Conservation (phyloP, 30 jellyfish, hydroid and myxozoan genomes). For the Turritopsis dohrnii region DNA sequence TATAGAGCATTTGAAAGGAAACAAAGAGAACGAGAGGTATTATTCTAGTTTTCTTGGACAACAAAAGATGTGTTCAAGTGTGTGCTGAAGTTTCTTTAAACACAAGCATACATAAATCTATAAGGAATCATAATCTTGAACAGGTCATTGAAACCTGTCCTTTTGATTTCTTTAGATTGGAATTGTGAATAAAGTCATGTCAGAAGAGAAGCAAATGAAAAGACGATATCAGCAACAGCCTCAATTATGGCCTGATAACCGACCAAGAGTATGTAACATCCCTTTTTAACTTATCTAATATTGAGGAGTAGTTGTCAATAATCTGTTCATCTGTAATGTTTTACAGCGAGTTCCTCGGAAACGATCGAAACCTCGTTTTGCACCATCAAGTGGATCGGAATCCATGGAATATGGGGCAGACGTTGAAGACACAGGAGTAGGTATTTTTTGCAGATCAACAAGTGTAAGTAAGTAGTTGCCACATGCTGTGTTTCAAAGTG, state of each 20-base stretch:
- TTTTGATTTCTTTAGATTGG: constrained; percentile 47
- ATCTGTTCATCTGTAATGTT: not conserved
- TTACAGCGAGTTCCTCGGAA: constrained; percentile 71
- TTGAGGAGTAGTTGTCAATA: not conserved
- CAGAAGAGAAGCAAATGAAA: constrained; percentile 84
- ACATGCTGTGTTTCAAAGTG: not conserved
- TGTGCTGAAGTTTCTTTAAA: no score
- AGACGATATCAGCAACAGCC: constrained; percentile 84
- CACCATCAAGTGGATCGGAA: constrained; percentile 85
- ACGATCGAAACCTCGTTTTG: constrained; percentile 65
- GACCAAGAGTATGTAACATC: constrained; percentile 46
- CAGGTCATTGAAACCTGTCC: not conserved
- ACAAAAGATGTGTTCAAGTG: no score
- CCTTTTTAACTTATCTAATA: not conserved
- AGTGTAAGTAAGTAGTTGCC: not conserved
- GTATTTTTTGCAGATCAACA: not conserved
- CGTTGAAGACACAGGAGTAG: constrained; percentile 89
- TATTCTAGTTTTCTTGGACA: not conserved
- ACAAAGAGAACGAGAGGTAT: constrained; percentile 87
- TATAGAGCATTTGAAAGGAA: constrained; percentile 87
- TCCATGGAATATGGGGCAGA: constrained; percentile 96
- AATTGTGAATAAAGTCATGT: constrained; percentile 57
- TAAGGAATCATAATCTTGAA: no score
- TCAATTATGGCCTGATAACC: constrained; percentile 57
- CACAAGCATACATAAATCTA: no score